A percentile compares a stretch with the other conserved stretches of the same genome.
Evolutionary conservation across 2,888 invertebrate species (phyloP).

Genomic region (Eumacrocentrus americanus): DNA sequence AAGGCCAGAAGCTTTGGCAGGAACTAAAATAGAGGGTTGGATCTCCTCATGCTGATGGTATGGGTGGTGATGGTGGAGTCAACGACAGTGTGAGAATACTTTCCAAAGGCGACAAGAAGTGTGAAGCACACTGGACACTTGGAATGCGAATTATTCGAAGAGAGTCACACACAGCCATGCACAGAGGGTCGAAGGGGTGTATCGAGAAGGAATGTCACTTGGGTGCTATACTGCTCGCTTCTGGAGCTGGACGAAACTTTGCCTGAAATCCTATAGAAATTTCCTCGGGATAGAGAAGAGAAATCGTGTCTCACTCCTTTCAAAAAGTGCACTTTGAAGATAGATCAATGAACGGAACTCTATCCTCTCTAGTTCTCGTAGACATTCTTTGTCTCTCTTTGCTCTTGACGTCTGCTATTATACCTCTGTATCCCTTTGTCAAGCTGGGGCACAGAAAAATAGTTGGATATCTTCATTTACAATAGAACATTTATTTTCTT

Average conservation of each 20-base stretch:
- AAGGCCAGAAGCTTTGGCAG: background rate
- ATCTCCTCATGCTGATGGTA: too few species aligned
- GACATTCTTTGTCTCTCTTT: constrained; percentile 1
- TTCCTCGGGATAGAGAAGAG: background rate
- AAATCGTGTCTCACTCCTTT: background rate
- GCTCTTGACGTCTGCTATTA: background rate
- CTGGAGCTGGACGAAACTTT: constrained; percentile 13
- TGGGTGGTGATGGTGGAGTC: background rate
- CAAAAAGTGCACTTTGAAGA: constrained; percentile 18
- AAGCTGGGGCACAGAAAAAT: too few species aligned
- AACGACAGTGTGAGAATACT: constrained; percentile 13
- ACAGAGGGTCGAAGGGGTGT: constrained; percentile 5
- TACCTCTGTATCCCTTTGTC: background rate
- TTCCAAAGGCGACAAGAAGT: constrained; percentile 9
- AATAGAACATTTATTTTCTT: background rate
- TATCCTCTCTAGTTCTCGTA: constrained; percentile 3
- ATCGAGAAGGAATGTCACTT: constrained; percentile 21
- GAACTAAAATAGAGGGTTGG: background rate
- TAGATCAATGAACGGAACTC: constrained; percentile 19
- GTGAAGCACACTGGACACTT: background rate
- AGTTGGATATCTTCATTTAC: background rate
- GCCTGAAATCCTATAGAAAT: constrained; percentile 17
- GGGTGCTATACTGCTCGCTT: background rate
- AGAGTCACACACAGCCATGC: background rate
- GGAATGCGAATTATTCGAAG: constrained; percentile 20